Conservation (phyloP, 2,888 invertebrate genomes). For the Lacanobia oleracea region DNA sequence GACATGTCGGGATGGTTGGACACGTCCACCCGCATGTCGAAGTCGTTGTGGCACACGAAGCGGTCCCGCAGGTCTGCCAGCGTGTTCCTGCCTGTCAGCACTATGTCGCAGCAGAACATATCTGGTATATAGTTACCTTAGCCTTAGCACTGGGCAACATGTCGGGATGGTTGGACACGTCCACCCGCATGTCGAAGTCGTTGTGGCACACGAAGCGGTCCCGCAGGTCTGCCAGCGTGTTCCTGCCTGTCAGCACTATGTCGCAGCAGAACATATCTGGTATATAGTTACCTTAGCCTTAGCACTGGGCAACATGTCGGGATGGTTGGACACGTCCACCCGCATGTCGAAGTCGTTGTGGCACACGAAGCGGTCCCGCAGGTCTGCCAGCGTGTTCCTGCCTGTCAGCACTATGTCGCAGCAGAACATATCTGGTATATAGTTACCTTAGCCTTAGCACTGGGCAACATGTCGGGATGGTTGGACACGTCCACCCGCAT, state of each 20-base stretch:
- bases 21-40: constrained; percentile 84
- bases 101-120: too few relatives aligned
- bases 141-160: constrained; percentile 68
- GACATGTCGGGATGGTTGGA: constrained; percentile 85
- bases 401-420: constrained; percentile 78
- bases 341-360: constrained; percentile 92
- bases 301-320: constrained; percentile 72
- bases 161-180: constrained; percentile 90
- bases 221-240: constrained; percentile 92
- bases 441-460: constrained; percentile 74
- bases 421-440: constrained; percentile 69
- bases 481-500: constrained; percentile 91
- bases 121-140: constrained; percentile 68
- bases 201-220: constrained; percentile 94
- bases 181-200: constrained; percentile 87
- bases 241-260: constrained; percentile 77
- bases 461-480: constrained; percentile 78
- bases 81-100: constrained; percentile 87
- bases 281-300: constrained; percentile 72
- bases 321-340: constrained; percentile 91
- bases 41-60: constrained; percentile 94
- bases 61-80: constrained; percentile 93
- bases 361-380: constrained; percentile 94
- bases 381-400: constrained; percentile 91
- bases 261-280: constrained; percentile 75